These are phyloP conservation scores for Tragelaphus buxtoni DNA, from an alignment of 2,113 vertebrate genomes.

Conservation along the genomic window DNA sequence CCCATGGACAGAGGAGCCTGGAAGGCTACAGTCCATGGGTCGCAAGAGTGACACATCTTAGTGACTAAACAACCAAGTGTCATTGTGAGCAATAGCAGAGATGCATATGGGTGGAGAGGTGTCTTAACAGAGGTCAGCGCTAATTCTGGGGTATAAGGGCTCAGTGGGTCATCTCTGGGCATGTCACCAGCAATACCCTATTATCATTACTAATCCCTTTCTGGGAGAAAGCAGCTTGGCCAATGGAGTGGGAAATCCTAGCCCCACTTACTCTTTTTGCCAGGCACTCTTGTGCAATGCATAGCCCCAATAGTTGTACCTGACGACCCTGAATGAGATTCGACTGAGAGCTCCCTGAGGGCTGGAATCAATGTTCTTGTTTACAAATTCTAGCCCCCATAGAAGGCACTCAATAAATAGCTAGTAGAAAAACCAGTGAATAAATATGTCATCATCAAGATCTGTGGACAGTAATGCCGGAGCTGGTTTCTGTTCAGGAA, in stretches of 20 bases:
- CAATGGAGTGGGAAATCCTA: neutral
- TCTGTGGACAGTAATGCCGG: neutral
- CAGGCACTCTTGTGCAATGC: neutral
- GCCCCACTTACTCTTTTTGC: neutral
- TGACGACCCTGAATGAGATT: neutral
- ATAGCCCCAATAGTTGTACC: neutral
- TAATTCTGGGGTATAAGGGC: neutral
- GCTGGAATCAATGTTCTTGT: neutral
- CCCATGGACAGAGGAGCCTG: neutral
- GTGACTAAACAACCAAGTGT: neutral
- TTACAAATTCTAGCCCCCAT: neutral
- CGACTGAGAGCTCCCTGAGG: neutral
- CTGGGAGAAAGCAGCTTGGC: neutral
- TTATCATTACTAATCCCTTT: neutral
- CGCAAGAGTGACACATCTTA: neutral
- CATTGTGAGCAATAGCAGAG: neutral
- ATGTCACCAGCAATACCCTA: neutral
- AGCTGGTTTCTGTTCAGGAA: neutral
- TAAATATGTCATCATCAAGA: conserved; percentile 42
- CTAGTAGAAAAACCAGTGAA: neutral
- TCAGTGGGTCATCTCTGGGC: neutral
- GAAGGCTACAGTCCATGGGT: neutral
- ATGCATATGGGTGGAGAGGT: neutral
- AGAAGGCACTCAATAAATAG: conserved; percentile 54
- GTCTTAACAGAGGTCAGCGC: neutral